Evolutionary conservation across 2,888 invertebrate genomes (phyloP), one percentile per base, ranked within the genome.

Genomic region (Drosophila stalkeri): DNA sequence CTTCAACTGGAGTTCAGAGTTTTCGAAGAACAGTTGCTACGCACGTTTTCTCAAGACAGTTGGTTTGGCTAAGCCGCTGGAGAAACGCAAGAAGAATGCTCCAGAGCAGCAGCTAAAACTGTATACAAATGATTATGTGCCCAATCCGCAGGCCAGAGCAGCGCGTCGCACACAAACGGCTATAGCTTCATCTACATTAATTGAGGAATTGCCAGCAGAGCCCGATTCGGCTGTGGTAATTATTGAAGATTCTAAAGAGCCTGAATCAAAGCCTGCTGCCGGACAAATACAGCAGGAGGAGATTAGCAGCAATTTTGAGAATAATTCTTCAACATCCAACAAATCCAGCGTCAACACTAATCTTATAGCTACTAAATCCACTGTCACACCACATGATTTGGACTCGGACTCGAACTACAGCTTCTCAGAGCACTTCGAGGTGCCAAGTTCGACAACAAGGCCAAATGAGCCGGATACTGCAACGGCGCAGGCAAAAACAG

Each of bases 391-490:
- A 8, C 89, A 87, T 52, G 84, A 77, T 11, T 39, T 89, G 18
- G 93, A 93, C 64, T 92, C 93, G 0, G 93, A 93, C 69, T 93
- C 93, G 0, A 93, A 93, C 72, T 93, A 93, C 64, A 93, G 93
- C 63, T 93, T 93, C 61, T 93, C 93, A 2, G 93, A 93, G 59
- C 93, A 92, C 68, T 93, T 92, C 62, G 91, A 91, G 70, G 43
- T 82, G 47, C 75, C 85, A 3, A 73, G 83, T 12, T 80, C 79
- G 33, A 80, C 81, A 5, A 65, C 73, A 0, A 46, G 39, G 4
- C 9, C 55, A 18, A 75, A 57, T 43, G 64, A 49, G 20, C 47
- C 27, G 7, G 46, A 2, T 8, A 8, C 9, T 23, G 37, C 9
- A 12, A 23, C 20, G 6, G 23, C 4, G 14, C 49, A 18, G 9